Base-by-base conservation (phyloP, 2,113 vertebrate species). In the Pterocles burchelli region DNA sequence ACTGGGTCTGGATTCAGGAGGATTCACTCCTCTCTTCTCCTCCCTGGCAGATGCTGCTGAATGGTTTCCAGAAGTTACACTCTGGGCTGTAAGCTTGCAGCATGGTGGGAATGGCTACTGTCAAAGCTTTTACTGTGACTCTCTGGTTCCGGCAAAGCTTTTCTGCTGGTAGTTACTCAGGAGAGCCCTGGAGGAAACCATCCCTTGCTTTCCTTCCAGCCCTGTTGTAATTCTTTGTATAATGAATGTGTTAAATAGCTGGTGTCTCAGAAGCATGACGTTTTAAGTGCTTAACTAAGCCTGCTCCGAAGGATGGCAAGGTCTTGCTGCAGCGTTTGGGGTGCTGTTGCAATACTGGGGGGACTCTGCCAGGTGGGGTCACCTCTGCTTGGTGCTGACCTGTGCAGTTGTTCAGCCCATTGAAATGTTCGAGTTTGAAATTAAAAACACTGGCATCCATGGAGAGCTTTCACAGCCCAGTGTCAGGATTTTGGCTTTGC, bases 171-270 rank as follows among this genome's bases (percentile, higher is more conserved):
- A 76, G 59, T 79, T 93, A 93, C 36, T 75, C 63, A 55, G 73
- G 67, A 85, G 59, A 88, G 29, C 34, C 89, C 61, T 2, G 3
- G 41, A 76, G 71, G 84, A 93, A 96, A 80, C 34, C 34, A 95
- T 83, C 29, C 46, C 63, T 82, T 63, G 54, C 63, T 91, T 94
- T 71, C 54, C 77, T 92, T 95, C 93, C 88, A 87, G n/a, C 49
- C 19, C 21, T 78, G 84, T 85, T 85, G 73, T 85, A 81, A 85
- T 95, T 84, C 38, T 85, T 62, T 26, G 11, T 62, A 36, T 79
- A 89, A 89, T 75, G 79, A 54, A 72, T 85, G 33, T 46, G 25
- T 89, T 82, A 85, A 95, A 67, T 89, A 87, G 49, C 77, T 75
- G 70, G 51, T 88, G 77, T 84, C 61, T 84, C 58, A 74, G 52